Evolutionary conservation across 2,113 vertebrate genomes (phyloP).

Genomic region (Erpornis zantholeuca): DNA sequence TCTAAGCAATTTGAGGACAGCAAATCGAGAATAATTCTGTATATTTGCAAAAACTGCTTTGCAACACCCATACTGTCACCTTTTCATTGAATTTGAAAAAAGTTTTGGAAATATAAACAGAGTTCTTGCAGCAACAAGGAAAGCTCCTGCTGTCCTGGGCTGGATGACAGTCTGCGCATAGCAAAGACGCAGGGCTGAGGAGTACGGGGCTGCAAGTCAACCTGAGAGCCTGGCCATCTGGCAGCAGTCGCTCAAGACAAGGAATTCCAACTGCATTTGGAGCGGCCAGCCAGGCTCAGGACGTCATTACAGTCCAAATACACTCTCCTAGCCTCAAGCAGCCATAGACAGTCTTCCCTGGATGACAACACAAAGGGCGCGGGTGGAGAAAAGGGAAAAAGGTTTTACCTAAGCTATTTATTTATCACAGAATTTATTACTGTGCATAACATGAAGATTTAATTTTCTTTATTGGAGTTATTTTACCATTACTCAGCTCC

Average conservation of each 20-base stretch:
- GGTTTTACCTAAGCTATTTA: neutral
- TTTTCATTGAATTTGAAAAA: neutral
- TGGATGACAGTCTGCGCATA: neutral
- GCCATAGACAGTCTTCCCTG: rapidly evolving
- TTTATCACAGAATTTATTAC: neutral
- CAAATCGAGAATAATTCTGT: neutral
- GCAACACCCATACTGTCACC: neutral
- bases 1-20: neutral
- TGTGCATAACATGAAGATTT: neutral
- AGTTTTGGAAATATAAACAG: neutral
- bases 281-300: neutral
- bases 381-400: neutral
- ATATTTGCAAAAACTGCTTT: neutral
- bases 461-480: neutral
- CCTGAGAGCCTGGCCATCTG: slow-evolving; percentile 30
- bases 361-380: neutral
- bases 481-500: neutral
- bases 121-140: neutral
- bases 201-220: neutral
- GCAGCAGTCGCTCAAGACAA: neutral
- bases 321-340: neutral
- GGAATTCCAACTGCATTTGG: neutral
- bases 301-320: neutral
- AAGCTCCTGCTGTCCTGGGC: neutral
- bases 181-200: neutral